These are phyloP conservation scores for Napeogenes sylphis DNA, from an alignment of 2,888 invertebrate genomes.

Conservation along the genomic window DNA sequence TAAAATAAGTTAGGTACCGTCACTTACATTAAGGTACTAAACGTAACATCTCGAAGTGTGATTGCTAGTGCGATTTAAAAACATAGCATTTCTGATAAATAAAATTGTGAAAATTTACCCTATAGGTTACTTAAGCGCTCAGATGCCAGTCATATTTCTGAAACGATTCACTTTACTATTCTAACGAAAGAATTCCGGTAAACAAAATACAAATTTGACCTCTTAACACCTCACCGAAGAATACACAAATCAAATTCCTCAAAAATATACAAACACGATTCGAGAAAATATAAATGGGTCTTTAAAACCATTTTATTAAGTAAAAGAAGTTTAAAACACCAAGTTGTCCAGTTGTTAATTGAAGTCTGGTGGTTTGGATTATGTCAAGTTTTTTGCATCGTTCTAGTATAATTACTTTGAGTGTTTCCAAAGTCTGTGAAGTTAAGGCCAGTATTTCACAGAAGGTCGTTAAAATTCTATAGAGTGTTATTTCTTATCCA, in stretches of 20 bases:
- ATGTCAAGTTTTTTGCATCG: slow-evolving; percentile 52
- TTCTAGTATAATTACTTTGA: slow-evolving; percentile 49
- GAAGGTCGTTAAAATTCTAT: slow-evolving; percentile 47
- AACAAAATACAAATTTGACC: slow-evolving; percentile 33
- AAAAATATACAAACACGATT: slow-evolving; percentile 19
- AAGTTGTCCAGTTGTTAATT: slow-evolving; percentile 49
- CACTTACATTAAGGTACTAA: no score
- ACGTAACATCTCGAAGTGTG: no score
- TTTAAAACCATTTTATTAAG: slow-evolving; percentile 37
- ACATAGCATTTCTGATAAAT: neutral
- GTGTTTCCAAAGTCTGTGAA: slow-evolving; percentile 41
- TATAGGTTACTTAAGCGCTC: slow-evolving; percentile 50
- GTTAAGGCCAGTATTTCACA: slow-evolving; percentile 38
- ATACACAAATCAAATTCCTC: slow-evolving; percentile 41
- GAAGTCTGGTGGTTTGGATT: slow-evolving; percentile 49
- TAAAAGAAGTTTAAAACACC: slow-evolving; percentile 50
- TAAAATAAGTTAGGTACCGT: no score
- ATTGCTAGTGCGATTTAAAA: no score
- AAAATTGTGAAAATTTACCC: slow-evolving; percentile 16
- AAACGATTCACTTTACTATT: slow-evolving; percentile 51
- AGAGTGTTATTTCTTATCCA: slow-evolving; percentile 42
- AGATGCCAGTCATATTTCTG: slow-evolving; percentile 51
- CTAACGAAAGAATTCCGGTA: slow-evolving; percentile 36
- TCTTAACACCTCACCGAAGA: slow-evolving; percentile 36
- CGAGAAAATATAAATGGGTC: slow-evolving; percentile 42